Base-by-base conservation (phyloP, 1,140 invertebrate genomes). In the Drosophila albomicans region DNA sequence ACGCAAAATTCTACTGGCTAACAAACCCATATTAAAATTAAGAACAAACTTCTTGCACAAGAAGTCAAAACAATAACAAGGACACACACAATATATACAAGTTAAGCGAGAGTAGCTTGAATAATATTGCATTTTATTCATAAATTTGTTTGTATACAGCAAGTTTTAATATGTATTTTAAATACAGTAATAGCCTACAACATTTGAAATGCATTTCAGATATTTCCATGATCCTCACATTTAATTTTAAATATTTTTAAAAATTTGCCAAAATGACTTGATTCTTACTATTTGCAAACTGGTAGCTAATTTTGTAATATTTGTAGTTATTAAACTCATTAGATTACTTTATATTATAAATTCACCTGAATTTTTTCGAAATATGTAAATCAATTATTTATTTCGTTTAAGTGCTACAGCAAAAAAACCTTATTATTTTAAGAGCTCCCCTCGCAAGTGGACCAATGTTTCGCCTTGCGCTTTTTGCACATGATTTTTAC, bases 51-150 rank as follows among this genome's bases (percentile, higher is more conserved):
- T 88, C 59, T 79, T 75, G 85, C 78, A 78, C 73, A 87, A 88
- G 80, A 88, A 88, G 84, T 88, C 84, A 81, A 84, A 88, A 88
- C 84, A 88, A 88, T 87, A 88, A 89, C 84, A 88, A 88, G 85
- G 80, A 89, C 85, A 64, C 51, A 82, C 61, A 65, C 81, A 80
- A 70, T 77, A 70, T 72, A 56, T 75, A 43, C 4, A 8, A 10
- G 41, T 38, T 16, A n/a, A 25, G 43, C 84, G 79, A 88, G 77
- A 43, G 69, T 11, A 1, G 81, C 4, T 52, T 6, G 2, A 67
- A 43, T 1, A 13, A 20, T 58, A 28, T 10, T 25, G 0, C 3
- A 49, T 11, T 49, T 49, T 20, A 49, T 49, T 25, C 20, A 20
- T 49, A 7, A 25, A 25, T 4, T 25, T 25, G 3, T 25, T 25